Base-by-base conservation (phyloP, 2,113 vertebrate species). In the Seriola aureovittata region DNA sequence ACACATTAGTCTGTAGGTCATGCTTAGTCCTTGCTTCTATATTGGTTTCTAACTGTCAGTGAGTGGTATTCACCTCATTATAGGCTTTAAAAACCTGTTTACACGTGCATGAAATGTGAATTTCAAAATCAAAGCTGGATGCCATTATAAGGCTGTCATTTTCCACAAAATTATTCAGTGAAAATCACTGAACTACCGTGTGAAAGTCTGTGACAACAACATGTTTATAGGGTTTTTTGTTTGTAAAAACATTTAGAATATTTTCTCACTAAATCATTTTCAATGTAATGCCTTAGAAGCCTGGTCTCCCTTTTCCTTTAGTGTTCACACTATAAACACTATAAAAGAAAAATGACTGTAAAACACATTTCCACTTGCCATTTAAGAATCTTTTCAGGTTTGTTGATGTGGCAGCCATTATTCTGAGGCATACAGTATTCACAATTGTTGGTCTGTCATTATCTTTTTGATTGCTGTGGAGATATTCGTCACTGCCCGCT, bases 401-500 rank as follows among this genome's bases (percentile, higher is more conserved):
- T 6, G 25, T 72, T 55, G 71, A 75, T 52, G 36, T 74, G 48
- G 46, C 65, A 69, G 40, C 70, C 46, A 60, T 11, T 38, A 66
- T 78, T 70, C 12, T 40, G 29, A 64, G 10, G 17, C 36, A 29
- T 8, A 66, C 38, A 23, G n/a, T 50, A 29, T 44, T 79, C 58
- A 70, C 60, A 71, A 55, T 77, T 80, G 52, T 50, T 75, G 78
- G 57, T 50, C 54, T 55, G 42, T 23, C 25, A 68, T 85, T 52
- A 52, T 72, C 12, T 14, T 50, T 81, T 52, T 62, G 54, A 75
- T 65, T 73, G 48, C 59, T 32, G 75, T 23, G 7, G 13, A 66
- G 65, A 77, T 80, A 71, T 84, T 62, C 71, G 70, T 67, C 68
- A 46, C 72, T 67, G 5, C 25, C 52, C 14, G 68, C 66, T 48